Percentiles rank a stretch among this genome's conserved stretches.
Evolutionary conservation across 2,888 invertebrate genomes (phyloP).

Genomic region (Drosophila paramelanica): DNA sequence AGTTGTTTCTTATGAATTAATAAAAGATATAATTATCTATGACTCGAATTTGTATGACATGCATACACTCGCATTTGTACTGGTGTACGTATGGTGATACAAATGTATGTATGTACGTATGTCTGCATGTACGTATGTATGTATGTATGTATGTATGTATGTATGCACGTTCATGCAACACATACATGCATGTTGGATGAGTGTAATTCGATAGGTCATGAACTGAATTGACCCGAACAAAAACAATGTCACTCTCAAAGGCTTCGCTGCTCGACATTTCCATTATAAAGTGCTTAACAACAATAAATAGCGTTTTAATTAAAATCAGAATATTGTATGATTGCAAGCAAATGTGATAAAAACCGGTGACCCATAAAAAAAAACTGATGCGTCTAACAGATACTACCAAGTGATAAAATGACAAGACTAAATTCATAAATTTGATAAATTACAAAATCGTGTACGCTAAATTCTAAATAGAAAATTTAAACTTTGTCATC

Average conservation of each 20-base stretch:
- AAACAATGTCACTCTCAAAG: slow-evolving; percentile 25
- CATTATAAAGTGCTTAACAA: slow-evolving; percentile 8
- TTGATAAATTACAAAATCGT: slow-evolving; percentile 8
- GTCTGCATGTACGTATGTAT: slow-evolving; percentile 1
- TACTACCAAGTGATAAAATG: slow-evolving; percentile 21
- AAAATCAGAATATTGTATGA: neutral
- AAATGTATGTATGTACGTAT: neutral
- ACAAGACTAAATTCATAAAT: slow-evolving; percentile 11
- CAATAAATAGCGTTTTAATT: neutral
- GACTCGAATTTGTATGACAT: slow-evolving; percentile 19
- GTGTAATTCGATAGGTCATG: slow-evolving; percentile 69
- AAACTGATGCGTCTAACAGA: slow-evolving; percentile 9
- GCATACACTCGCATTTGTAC: neutral
- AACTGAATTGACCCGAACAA: slow-evolving; percentile 72
- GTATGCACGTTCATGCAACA: slow-evolving; percentile 3
- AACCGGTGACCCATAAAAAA: slow-evolving; percentile 6
- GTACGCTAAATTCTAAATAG: neutral
- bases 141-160: slow-evolving; percentile 1
- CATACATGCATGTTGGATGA: slow-evolving; percentile 10
- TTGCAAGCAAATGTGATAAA: slow-evolving; percentile 11
- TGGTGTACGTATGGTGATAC: slow-evolving; percentile 6
- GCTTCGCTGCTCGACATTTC: slow-evolving; percentile 12
- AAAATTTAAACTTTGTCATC: slow-evolving; percentile 1
- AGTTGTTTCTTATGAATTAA: slow-evolving; percentile 25
- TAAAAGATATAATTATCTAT: neutral